These are phyloP conservation scores for Pseudochaenichthys georgianus DNA, from an alignment of 2,797 vertebrate genomes.

Conservation along the genomic window DNA sequence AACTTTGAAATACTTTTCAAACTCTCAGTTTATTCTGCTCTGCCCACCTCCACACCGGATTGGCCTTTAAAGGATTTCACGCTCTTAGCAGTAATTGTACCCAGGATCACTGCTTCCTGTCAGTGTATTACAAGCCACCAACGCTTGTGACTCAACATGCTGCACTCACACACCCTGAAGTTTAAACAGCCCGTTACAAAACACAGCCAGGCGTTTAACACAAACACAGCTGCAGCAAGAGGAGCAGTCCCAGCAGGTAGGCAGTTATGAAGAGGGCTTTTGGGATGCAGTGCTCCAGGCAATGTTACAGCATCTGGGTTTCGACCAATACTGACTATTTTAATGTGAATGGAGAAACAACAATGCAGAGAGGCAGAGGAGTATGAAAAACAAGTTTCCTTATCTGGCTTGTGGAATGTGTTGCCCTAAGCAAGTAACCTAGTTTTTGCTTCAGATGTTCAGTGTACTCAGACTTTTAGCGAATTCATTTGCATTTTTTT, in stretches of 20 bases:
- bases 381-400: conserved; percentile 68
- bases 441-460: conserved; percentile 41
- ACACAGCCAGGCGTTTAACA: conserved; percentile 28
- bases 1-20: not conserved
- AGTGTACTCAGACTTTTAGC: conserved; percentile 10
- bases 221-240: conserved; percentile 59
- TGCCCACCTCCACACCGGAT: conserved; percentile 18
- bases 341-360: conserved; percentile 33
- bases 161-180: conserved; percentile 26
- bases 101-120: conserved; percentile 40
- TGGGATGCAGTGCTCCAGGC: conserved; percentile 17
- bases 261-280: conserved; percentile 40
- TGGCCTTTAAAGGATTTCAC: conserved; percentile 16
- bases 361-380: conserved; percentile 32
- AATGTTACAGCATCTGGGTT: conserved; percentile 46
- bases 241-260: conserved; percentile 55
- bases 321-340: conserved; percentile 30
- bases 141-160: conserved; percentile 24
- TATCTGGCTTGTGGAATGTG: conserved; percentile 50
- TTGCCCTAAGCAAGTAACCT: conserved; percentile 51
- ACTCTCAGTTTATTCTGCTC: conserved; percentile 29
- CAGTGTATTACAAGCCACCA: conserved; percentile 27
- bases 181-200: conserved; percentile 36
- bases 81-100: conserved; percentile 34
- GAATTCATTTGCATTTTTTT: conserved; percentile 27